Evolutionary conservation across 2,797 vertebrate genomes (phyloP).

Genomic region (Chromobotia macracanthus): DNA sequence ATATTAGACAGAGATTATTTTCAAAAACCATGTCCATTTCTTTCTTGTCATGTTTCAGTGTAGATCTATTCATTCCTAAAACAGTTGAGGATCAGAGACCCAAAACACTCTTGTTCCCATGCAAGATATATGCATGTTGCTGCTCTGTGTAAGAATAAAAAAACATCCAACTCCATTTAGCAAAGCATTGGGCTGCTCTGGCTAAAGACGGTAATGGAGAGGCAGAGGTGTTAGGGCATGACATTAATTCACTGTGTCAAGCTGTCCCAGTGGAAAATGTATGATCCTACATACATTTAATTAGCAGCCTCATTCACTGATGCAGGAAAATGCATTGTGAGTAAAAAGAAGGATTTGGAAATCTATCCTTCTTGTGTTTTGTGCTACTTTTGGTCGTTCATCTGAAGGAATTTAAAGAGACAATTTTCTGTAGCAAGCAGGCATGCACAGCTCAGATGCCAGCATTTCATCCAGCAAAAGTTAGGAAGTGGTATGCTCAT

Average conservation of each 20-base stretch:
- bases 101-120: constrained; percentile 34
- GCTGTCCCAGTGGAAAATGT: constrained; percentile 83
- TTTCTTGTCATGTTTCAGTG: neutral
- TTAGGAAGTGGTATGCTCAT: neutral
- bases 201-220: constrained; percentile 73
- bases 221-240: constrained; percentile 76
- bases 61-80: constrained; percentile 2
- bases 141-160: constrained; percentile 64
- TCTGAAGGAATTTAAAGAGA: constrained; percentile 43
- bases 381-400: constrained; percentile 69
- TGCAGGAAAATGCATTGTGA: constrained; percentile 79
- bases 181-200: constrained; percentile 71
- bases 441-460: neutral
- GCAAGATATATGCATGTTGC: constrained; percentile 62
- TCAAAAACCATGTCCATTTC: neutral
- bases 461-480: constrained; percentile 14
- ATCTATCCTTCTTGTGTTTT: constrained; percentile 67
- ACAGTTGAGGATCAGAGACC: constrained; percentile 38
- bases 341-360: constrained; percentile 69
- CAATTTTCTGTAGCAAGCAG: constrained; percentile 10
- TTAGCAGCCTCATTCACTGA: constrained; percentile 73
- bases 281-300: constrained; percentile 86
- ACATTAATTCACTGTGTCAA: constrained; percentile 84
- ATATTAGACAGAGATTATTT: neutral
- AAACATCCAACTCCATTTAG: constrained; percentile 70